Evolutionary conservation across 2,113 vertebrate species (phyloP).

Genomic region (Triplophysa rosa): DNA sequence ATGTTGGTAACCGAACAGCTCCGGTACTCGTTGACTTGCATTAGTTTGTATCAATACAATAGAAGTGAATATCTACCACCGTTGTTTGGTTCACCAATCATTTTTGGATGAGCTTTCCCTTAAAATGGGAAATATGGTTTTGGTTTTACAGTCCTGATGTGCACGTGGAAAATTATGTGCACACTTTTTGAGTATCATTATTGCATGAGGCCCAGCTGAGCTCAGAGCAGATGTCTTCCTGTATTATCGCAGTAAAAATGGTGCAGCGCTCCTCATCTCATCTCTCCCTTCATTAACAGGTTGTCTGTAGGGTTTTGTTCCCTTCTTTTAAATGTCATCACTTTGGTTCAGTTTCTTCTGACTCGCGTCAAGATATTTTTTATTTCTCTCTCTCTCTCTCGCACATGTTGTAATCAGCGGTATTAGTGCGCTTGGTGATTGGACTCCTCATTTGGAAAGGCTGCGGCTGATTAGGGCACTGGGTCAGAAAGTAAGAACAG

Average conservation of each 20-base stretch:
- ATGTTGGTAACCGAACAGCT: too few species aligned
- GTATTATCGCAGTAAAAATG: background rate
- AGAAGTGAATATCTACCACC: too few species aligned
- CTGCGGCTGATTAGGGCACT: constrained; percentile 65
- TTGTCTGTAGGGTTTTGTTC: background rate
- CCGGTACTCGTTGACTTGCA: too few species aligned
- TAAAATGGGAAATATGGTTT: too few species aligned
- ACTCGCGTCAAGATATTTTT: constrained; percentile 20
- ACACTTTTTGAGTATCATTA: too few species aligned
- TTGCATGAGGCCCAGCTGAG: background rate
- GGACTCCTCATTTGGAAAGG: constrained; percentile 65
- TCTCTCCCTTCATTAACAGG: constrained; percentile 27
- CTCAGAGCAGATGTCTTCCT: background rate
- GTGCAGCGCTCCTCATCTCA: background rate
- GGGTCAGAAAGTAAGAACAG: constrained; percentile 74
- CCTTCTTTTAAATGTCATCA: constrained; percentile 31
- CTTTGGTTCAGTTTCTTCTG: constrained; percentile 7
- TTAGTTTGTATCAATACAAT: too few species aligned
- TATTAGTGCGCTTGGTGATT: constrained; percentile 61
- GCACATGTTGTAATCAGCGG: constrained; percentile 53
- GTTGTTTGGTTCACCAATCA: too few species aligned
- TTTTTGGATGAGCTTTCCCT: too few species aligned
- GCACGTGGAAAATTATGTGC: too few species aligned
- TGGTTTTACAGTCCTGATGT: too few species aligned
- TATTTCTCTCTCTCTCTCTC: constrained; percentile 18